Conservation (phyloP, 2,113 vertebrate genomes). For the Nothocercus nigrocapillus region DNA sequence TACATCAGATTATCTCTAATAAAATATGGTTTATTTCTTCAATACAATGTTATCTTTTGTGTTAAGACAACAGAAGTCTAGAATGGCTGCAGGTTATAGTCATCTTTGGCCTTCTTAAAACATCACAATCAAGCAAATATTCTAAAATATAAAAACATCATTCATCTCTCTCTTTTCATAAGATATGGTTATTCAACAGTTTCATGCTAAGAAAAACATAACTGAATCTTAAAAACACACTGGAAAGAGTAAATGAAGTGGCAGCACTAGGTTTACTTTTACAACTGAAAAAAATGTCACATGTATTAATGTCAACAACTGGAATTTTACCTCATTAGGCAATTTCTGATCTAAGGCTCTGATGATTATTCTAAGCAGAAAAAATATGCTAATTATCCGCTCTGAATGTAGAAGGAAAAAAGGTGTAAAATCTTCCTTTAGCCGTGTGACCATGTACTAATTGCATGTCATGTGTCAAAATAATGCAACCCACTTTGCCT, state of each 20-base stretch:
- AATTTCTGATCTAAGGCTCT: conserved; percentile 89
- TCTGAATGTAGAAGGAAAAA: conserved; percentile 85
- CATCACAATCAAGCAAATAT: conserved; percentile 4
- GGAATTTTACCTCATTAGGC: conserved; percentile 91
- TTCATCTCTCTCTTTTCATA: conserved; percentile 37
- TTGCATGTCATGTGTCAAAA: conserved; percentile 91
- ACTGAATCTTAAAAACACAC: conserved; percentile 41
- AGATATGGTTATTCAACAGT: conserved; percentile 16
- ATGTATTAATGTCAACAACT: conserved; percentile 90
- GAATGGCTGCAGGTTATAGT: conserved; percentile 4
- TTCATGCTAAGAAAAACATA: conserved; percentile 40
- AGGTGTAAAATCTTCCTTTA: conserved; percentile 91
- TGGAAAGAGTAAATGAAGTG: conserved; percentile 75
- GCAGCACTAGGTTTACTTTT: conserved; percentile 79
- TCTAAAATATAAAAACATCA: conserved; percentile 19
- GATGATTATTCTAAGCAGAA: conserved; percentile 90
- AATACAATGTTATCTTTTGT: conserved; percentile 10
- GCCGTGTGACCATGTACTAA: conserved; percentile 90
- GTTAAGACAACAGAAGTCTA: conserved; percentile 21
- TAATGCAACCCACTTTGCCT: conserved; percentile 84
- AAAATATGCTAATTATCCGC: conserved; percentile 89
- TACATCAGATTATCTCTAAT: background rate
- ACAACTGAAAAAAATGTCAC: conserved; percentile 82
- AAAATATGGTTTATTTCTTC: conserved; percentile 17
- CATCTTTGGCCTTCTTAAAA: conserved; percentile 55